Percentiles rank a stretch among this genome's conserved stretches.
These are phyloP conservation scores for Polypedilum vanderplanki DNA, from an alignment of 1,140 invertebrate species.

Conservation along the genomic window DNA sequence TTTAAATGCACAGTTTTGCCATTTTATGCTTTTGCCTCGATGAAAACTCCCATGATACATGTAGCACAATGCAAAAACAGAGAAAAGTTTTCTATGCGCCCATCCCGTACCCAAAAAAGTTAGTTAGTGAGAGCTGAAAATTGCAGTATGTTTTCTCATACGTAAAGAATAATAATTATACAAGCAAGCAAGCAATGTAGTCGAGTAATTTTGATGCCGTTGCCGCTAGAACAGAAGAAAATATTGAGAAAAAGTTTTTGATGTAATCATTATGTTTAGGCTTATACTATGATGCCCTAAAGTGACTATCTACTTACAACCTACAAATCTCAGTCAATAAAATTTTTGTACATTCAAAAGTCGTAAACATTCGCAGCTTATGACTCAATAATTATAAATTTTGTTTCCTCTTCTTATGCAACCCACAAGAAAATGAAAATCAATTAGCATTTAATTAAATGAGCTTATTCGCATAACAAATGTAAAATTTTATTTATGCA, in stretches of 20 bases:
- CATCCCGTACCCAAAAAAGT: too few relatives aligned
- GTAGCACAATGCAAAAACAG: background rate
- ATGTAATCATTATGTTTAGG: too few relatives aligned
- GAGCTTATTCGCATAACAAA: background rate
- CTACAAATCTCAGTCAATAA: too few relatives aligned
- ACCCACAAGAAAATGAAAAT: background rate
- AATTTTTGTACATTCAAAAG: too few relatives aligned
- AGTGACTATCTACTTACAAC: too few relatives aligned
- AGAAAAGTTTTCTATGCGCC: too few relatives aligned
- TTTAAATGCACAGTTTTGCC: constrained; percentile 22
- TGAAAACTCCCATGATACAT: constrained; percentile 6
- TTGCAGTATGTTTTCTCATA: background rate
- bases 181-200: background rate
- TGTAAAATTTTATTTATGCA: constrained; percentile 7
- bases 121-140: background rate
- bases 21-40: background rate
- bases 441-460: constrained; percentile 26
- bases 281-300: too few relatives aligned
- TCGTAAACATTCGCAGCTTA: too few relatives aligned
- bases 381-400: background rate
- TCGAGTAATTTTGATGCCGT: background rate
- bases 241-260: too few relatives aligned
- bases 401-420: background rate
- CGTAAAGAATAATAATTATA: background rate
- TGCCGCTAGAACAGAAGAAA: background rate